Base-by-base conservation (phyloP, 1,140 invertebrate genomes). In the Bombus huntii region DNA sequence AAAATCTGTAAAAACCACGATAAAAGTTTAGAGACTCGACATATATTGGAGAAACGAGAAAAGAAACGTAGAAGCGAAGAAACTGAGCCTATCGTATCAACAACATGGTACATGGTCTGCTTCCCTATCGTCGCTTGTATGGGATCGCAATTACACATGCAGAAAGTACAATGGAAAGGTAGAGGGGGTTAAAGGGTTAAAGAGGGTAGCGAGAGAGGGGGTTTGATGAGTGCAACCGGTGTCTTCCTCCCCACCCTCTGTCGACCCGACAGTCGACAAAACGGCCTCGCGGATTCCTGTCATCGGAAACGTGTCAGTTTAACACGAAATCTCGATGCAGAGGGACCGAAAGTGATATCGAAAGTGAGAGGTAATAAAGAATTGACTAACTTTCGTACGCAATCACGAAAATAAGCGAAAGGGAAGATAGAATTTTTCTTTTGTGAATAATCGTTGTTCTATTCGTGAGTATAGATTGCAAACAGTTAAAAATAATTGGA, bases 201-300 rank as follows among this genome's bases (percentile, higher is more conserved):
- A 87, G 81, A 85, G 88, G 86, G 89, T 90, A 90, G 70, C 70
- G 78, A 82, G 78, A 85, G 88, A 87, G 92, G 93, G 92, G 93
- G 92, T 93, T 93, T 94, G 93, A 94, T 94, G 93, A 93, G 93
- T 93, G 93, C 93, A 93, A 93, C 92, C 93, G 92, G 93, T 93
- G 92, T 93, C 93, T 93, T 91, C 90, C 89, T 90, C 93, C 93
- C 93, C 93, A 94, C 93, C 87, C 85, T 84, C 71, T 83, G 90
- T 79, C 84, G 44, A 47, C 80, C 80, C 81, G 81, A 85, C 85
- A 91, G 81, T 81, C 90, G 85, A 90, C 90, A 88, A 91, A 91
- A 91, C 90, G 84, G 87, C 85, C 89, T 91, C 89, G 92, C 91
- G 92, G 92, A 92, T 91, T 93, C 88, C 92, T 93, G 90, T 94